phyloP scores from a whole-genome alignment of 2,888 invertebrate genomes.

The Lobophora halterata region DNA sequence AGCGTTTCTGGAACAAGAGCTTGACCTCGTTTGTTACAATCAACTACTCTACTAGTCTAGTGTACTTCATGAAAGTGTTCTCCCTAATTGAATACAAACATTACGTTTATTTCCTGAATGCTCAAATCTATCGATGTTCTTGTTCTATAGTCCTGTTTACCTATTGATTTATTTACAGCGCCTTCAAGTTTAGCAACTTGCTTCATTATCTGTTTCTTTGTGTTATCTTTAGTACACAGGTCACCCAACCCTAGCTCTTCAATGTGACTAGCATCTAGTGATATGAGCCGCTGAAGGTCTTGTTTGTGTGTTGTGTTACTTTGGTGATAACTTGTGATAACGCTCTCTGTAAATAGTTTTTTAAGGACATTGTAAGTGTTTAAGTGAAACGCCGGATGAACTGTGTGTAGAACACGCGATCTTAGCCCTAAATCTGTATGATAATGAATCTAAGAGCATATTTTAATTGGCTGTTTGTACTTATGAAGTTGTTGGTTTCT shows the following conservation, averaged over 20 bases:
- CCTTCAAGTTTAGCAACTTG: too few species aligned
- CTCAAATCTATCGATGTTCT: too few species aligned
- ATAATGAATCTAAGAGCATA: slow-evolving; percentile 49
- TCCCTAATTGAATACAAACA: too few species aligned
- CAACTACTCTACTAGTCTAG: too few species aligned
- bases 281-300: slow-evolving; percentile 30
- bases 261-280: slow-evolving; percentile 26
- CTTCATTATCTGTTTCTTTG: too few species aligned
- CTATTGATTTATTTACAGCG: too few species aligned
- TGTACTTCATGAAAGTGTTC: too few species aligned
- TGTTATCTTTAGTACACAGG: slow-evolving; percentile 10
- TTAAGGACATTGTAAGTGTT: slow-evolving; percentile 51
- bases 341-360: slow-evolving; percentile 48
- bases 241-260: slow-evolving; percentile 10
- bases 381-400: slow-evolving; percentile 53
- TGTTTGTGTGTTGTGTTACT: slow-evolving; percentile 31
- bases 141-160: too few species aligned
- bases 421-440: slow-evolving; percentile 43
- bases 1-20: slow-evolving; percentile 15
- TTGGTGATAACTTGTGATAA: slow-evolving; percentile 68
- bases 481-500: slow-evolving; percentile 46
- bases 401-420: slow-evolving; percentile 76
- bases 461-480: slow-evolving; percentile 70
- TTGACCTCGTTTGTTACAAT: not conserved
- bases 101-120: too few species aligned